A percentile compares a stretch with the other conserved stretches of the same genome.
phyloP scores from a whole-genome alignment of 2,113 vertebrate genomes.

The human region DNA sequence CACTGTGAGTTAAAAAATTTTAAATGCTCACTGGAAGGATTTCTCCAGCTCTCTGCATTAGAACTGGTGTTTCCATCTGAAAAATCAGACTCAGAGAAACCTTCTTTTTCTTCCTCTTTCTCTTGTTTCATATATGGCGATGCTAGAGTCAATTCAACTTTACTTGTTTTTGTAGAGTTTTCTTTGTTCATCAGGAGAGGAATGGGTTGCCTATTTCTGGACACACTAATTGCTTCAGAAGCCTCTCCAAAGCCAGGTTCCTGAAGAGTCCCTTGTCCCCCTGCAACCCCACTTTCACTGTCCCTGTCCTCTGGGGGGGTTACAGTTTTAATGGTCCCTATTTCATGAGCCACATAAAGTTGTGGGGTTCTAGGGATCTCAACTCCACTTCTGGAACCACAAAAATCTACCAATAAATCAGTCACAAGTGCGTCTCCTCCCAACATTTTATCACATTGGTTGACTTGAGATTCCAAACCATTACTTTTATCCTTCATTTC shows the following conservation, averaged over 20 bases:
- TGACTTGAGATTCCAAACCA: constrained; percentile 50
- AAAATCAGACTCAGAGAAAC: constrained; percentile 72
- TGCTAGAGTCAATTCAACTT: neutral
- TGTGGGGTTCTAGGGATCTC: neutral
- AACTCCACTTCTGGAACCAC: neutral
- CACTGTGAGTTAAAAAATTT: constrained; percentile 56
- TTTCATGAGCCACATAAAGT: neutral
- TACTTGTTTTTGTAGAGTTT: constrained; percentile 38
- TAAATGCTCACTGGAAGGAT: constrained; percentile 80
- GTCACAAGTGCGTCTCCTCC: neutral
- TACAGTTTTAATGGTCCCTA: neutral
- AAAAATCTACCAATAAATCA: constrained; percentile 9
- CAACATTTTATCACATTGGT: neutral
- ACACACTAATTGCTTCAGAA: neutral
- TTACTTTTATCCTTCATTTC: constrained; percentile 41
- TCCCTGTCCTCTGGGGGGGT: neutral
- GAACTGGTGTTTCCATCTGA: constrained; percentile 73
- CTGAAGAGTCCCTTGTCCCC: neutral
- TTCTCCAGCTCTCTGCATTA: constrained; percentile 58
- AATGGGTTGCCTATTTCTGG: constrained; percentile 56
- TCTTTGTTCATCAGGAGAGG: constrained; percentile 45
- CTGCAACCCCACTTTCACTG: neutral
- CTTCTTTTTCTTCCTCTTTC: constrained; percentile 47
- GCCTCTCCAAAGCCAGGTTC: constrained; percentile 5
- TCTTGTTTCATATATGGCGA: neutral